Evolutionary conservation across 2,113 vertebrate species (phyloP).

Genomic region (Triplophysa tibetana): DNA sequence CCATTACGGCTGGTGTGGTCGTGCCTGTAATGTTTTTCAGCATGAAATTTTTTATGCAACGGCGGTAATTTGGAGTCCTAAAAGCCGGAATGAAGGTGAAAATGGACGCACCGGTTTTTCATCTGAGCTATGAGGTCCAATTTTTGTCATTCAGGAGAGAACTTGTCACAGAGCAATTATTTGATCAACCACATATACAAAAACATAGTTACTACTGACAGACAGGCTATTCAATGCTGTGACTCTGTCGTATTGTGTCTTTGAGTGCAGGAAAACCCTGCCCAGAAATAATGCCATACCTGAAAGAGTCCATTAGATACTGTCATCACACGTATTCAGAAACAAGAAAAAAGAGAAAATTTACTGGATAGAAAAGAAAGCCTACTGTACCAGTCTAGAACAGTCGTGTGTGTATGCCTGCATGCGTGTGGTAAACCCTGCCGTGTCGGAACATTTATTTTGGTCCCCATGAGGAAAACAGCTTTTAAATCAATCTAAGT

Average conservation of each 20-base stretch:
- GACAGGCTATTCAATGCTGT: slow-evolving; percentile 12
- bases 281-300: slow-evolving; percentile 9
- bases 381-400: background rate
- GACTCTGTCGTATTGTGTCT: slow-evolving; percentile 5
- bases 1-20: slow-evolving; percentile 15
- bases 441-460: no score
- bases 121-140: slow-evolving; percentile 11
- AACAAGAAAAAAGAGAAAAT: background rate
- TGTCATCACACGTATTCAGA: background rate
- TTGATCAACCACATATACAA: slow-evolving; percentile 2
- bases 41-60: slow-evolving; percentile 63
- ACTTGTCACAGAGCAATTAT: slow-evolving; percentile 36
- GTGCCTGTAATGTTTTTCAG: background rate
- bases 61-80: slow-evolving; percentile 53
- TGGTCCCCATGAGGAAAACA: no score
- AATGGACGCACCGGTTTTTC: slow-evolving; percentile 50
- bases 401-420: background rate
- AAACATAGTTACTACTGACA: slow-evolving; percentile 31
- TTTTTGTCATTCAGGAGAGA: slow-evolving; percentile 22
- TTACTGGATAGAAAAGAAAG: background rate
- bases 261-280: slow-evolving; percentile 1
- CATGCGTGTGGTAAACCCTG: no score
- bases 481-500: no score
- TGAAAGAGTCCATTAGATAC: slow-evolving; percentile 29
- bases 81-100: slow-evolving; percentile 59